These are phyloP conservation scores for Platyrinchus mystaceus DNA, from an alignment of 2,797 vertebrate species.

Conservation along the genomic window DNA sequence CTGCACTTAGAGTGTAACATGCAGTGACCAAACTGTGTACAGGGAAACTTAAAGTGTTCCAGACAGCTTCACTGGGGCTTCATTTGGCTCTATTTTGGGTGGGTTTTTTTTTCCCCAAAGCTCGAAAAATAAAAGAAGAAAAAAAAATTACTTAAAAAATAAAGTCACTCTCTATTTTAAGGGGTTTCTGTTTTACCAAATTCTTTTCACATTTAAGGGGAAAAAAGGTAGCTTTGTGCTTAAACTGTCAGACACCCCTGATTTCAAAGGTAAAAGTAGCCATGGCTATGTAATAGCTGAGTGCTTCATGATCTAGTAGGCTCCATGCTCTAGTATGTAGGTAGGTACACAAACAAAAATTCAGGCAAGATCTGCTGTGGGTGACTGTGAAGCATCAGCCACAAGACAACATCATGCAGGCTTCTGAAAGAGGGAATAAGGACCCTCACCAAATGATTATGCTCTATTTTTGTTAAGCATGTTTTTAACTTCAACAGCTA, in stretches of 20 bases:
- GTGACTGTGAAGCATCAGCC: not conserved
- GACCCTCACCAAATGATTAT: not conserved
- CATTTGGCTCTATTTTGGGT: not conserved
- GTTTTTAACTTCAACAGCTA: not conserved
- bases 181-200: not conserved
- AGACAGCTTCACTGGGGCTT: not conserved
- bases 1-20: accelerated
- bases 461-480: not conserved
- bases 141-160: not conserved
- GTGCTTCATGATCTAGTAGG: not conserved
- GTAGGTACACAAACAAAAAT: not conserved
- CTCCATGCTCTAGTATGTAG: not conserved
- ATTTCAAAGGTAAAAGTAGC: not conserved
- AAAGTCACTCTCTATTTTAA: not conserved
- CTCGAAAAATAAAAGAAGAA: not conserved
- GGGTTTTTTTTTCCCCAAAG: not conserved
- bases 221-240: not conserved
- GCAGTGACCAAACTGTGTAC: accelerated
- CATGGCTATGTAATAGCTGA: not conserved
- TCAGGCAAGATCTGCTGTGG: not conserved
- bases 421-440: not conserved
- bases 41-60: not conserved
- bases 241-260: not conserved
- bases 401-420: accelerated
- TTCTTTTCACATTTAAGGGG: not conserved